These are phyloP conservation scores for Pipistrellus kuhlii DNA, from an alignment of 2,797 vertebrate species.

Conservation along the genomic window DNA sequence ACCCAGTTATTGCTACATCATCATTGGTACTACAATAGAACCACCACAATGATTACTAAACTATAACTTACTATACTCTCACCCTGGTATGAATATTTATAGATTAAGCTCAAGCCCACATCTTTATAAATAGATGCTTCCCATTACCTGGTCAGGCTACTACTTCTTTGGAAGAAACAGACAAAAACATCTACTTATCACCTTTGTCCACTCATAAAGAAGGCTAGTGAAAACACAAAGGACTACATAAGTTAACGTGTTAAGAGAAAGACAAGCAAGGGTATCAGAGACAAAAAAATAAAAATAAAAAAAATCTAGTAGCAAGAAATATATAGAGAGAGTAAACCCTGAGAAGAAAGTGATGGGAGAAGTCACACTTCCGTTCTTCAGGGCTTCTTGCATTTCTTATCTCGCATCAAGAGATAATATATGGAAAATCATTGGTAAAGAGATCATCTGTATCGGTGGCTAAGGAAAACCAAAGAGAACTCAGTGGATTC, in stretches of 20 bases:
- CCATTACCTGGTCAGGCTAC: background rate
- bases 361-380: background rate
- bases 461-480: background rate
- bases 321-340: background rate
- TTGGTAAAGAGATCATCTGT: background rate
- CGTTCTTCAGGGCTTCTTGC: background rate
- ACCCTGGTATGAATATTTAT: background rate
- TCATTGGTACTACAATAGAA: background rate
- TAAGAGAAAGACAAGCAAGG: background rate
- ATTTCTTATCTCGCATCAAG: background rate
- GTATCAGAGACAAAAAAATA: background rate
- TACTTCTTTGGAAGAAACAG: background rate
- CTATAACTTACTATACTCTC: background rate
- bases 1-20: background rate
- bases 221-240: background rate
- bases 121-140: background rate
- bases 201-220: background rate
- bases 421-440: constrained; percentile 21
- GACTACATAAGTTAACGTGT: background rate
- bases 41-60: background rate
- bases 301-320: background rate
- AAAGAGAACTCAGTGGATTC: background rate
- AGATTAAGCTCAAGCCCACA: background rate
- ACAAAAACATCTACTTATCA: background rate
- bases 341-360: background rate